Evolutionary conservation across 2,888 invertebrate species (phyloP).

Genomic region (Eupithecia subfuscata): DNA sequence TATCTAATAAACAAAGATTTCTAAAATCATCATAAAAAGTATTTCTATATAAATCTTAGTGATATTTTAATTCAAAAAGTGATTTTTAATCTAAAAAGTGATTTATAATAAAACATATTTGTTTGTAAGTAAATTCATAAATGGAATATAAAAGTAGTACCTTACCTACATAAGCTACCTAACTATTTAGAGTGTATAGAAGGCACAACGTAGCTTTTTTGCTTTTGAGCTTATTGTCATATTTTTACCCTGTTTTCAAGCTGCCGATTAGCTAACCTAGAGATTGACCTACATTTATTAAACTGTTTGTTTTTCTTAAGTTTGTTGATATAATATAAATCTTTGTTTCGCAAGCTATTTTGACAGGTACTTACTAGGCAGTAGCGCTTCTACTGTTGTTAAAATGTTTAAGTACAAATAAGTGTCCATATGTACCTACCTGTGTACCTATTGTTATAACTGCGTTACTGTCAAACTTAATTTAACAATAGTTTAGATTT

Average conservation of each 20-base stretch:
- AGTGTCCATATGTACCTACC: neutral
- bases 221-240: slow-evolving; percentile 71
- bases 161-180: neutral
- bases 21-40: slow-evolving; percentile 25
- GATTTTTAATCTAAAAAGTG: slow-evolving; percentile 20
- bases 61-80: slow-evolving; percentile 22
- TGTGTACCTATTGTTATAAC: neutral
- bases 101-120: slow-evolving; percentile 23
- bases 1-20: slow-evolving; percentile 36
- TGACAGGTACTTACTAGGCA: slow-evolving; percentile 13
- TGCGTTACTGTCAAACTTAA: neutral
- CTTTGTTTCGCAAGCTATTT: neutral
- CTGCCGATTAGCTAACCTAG: slow-evolving; percentile 27
- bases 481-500: neutral
- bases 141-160: slow-evolving; percentile 31
- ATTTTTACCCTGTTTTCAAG: slow-evolving; percentile 68
- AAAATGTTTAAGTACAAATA: neutral
- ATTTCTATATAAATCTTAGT: slow-evolving; percentile 14
- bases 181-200: slow-evolving; percentile 50
- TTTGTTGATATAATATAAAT: neutral
- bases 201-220: slow-evolving; percentile 58
- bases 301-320: neutral
- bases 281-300: neutral
- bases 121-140: slow-evolving; percentile 47
- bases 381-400: slow-evolving; percentile 2